A percentile compares a stretch with the other conserved stretches of the same genome.
Evolutionary conservation across 2,888 invertebrate genomes (phyloP).

Genomic region (Ypsolopha scabrella): DNA sequence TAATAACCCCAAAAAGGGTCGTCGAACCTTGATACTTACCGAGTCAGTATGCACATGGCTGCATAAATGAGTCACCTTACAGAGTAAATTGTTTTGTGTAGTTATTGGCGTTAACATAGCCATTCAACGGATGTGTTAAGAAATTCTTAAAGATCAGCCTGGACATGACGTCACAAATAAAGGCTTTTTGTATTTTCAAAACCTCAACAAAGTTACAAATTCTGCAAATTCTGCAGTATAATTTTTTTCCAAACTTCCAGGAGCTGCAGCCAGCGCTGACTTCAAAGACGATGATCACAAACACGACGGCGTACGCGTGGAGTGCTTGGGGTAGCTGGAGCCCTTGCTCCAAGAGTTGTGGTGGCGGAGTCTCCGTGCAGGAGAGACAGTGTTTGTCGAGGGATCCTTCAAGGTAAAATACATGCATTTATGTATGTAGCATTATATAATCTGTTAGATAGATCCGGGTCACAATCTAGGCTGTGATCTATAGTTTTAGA

Average conservation of each 20-base stretch:
- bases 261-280: neutral
- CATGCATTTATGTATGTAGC: neutral
- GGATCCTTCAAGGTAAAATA: slow-evolving; percentile 54
- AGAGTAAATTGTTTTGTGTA: no score
- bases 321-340: slow-evolving; percentile 82
- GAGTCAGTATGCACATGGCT: no score
- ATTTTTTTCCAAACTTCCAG: neutral
- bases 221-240: neutral
- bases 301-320: slow-evolving; percentile 59
- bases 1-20: no score
- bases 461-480: no score
- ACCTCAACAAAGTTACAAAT: neutral
- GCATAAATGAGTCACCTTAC: no score
- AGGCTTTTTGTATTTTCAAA: neutral
- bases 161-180: no score
- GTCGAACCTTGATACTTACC: no score
- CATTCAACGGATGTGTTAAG: no score
- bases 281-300: neutral
- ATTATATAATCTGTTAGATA: no score
- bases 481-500: no score
- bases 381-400: slow-evolving; percentile 75
- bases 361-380: slow-evolving; percentile 80
- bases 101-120: no score
- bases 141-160: no score
- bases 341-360: slow-evolving; percentile 80